Conservation (phyloP, 2,888 invertebrate species). For the Nowickia ferox region DNA sequence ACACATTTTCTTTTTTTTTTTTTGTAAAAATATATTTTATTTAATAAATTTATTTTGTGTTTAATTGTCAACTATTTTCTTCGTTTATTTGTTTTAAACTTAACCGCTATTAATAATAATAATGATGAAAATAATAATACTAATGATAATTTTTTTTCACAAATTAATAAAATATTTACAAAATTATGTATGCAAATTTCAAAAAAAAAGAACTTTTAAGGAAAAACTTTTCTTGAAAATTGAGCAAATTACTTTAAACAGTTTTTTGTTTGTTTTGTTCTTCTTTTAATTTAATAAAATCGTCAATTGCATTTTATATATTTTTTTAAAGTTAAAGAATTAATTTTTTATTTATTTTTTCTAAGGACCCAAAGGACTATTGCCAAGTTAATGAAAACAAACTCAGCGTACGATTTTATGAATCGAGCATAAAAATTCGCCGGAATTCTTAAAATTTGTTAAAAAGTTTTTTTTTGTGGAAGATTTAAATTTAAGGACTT, state of each 20-base stretch:
- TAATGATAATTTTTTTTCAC: not conserved
- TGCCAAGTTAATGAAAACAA: constrained; percentile 71
- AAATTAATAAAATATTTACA: constrained; percentile 56
- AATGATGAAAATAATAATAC: constrained; percentile 26
- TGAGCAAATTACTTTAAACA: constrained; percentile 64
- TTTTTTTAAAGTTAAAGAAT: constrained; percentile 22
- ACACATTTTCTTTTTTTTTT: constrained; percentile 18
- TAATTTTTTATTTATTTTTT: not conserved
- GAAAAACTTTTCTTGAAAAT: constrained; percentile 27
- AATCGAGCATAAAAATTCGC: constrained; percentile 80
- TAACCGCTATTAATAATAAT: constrained; percentile 54
- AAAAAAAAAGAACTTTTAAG: constrained; percentile 1
- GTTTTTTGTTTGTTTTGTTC: constrained; percentile 17
- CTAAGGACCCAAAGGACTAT: constrained; percentile 18
- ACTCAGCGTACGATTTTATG: constrained; percentile 81
- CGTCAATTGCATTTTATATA: constrained; percentile 44
- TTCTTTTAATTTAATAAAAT: constrained; percentile 29
- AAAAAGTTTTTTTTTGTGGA: constrained; percentile 11
- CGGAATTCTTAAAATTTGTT: constrained; percentile 76
- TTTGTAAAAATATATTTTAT: constrained; percentile 70
- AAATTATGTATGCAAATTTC: constrained; percentile 18
- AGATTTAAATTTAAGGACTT: not conserved
- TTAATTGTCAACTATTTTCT: constrained; percentile 61
- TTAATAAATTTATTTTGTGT: constrained; percentile 45
- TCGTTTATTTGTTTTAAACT: constrained; percentile 46